Base-by-base conservation (phyloP, 2,797 vertebrate species). In the Rhinophrynus dorsalis region DNA sequence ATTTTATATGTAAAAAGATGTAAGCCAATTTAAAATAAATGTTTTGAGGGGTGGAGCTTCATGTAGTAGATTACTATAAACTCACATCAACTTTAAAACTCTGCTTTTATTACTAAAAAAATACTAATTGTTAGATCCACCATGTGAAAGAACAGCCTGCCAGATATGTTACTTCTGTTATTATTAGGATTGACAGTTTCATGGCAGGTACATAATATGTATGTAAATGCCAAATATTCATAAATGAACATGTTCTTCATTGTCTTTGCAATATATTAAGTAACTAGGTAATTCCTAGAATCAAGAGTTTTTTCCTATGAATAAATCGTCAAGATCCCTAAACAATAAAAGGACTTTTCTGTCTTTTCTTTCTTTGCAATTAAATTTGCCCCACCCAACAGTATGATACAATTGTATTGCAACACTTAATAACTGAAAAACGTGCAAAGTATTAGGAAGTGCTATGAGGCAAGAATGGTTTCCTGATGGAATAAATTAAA, bases 271-370 rank as follows among this genome's bases (percentile, higher is more conserved):
- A 24, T 27, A 47, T 35, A 30, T 18, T 33, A 15, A 35, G 38
- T 56, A 45, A 56, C 44, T 38, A 32, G 5, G 57, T 30, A 20
- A 11, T 56, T 67, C 24, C 18, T 35, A 5, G 21, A 67, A 67
- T 35, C 20, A 8, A 23, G 12, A 30, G 17, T 44, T 44, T 50
- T 42, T 33, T 42, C 30, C 1, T 56, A 17, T 10, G 20, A 9
- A 64, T 3, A 51, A 51, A 26, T 13, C 20, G 5, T 26, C n/a
- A 35, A 12, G 8, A 11, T 12, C 9, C 18, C 8, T 1, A 24
- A 9, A n/a, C 2, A 55, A 1, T 32, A 15, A 32, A 32, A 18
- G 17, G 6, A 45, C 12, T 32, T 44, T 20, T 23, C 6, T 47
- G 3, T 13, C 26, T n/a, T n/a, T n/a, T n/a, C n/a, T n/a, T n/a